Evolutionary conservation across 2,888 invertebrate species (phyloP).

Genomic region (Listrodromus nycthemerus): DNA sequence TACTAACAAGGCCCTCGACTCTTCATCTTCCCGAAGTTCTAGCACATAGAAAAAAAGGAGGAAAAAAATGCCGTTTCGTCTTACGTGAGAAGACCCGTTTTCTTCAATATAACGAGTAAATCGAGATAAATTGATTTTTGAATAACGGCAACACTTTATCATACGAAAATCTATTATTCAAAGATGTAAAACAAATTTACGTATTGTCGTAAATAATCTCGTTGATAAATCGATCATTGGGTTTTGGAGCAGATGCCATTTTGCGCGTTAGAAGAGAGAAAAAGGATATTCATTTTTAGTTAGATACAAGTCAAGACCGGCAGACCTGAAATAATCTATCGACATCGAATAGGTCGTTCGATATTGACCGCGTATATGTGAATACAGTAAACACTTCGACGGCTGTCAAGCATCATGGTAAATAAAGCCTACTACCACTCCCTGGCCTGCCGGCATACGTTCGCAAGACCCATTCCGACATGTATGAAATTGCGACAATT

Average conservation of each 20-base stretch:
- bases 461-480: slow-evolving; percentile 30
- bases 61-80: background rate
- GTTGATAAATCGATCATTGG: background rate
- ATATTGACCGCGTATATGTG: background rate
- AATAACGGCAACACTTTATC: background rate
- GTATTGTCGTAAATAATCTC: background rate
- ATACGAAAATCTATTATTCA: background rate
- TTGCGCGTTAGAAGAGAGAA: background rate
- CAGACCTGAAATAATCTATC: background rate
- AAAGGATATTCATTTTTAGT: background rate
- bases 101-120: background rate
- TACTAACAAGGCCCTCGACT: slow-evolving; percentile 49
- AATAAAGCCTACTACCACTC: slow-evolving; percentile 55
- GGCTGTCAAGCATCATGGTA: slow-evolving; percentile 52
- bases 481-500: slow-evolving; percentile 34
- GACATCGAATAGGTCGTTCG: slow-evolving; percentile 8
- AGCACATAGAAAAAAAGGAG: background rate
- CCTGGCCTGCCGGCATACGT: slow-evolving; percentile 41
- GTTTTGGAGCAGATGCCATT: background rate
- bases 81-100: background rate
- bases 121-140: background rate
- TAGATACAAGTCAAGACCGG: background rate
- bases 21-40: slow-evolving; percentile 1
- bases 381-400: slow-evolving; percentile 45
- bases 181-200: too few relatives aligned